Evolutionary conservation across 2,797 vertebrate species (phyloP).

Genomic region (Potorous gilbertii): DNA sequence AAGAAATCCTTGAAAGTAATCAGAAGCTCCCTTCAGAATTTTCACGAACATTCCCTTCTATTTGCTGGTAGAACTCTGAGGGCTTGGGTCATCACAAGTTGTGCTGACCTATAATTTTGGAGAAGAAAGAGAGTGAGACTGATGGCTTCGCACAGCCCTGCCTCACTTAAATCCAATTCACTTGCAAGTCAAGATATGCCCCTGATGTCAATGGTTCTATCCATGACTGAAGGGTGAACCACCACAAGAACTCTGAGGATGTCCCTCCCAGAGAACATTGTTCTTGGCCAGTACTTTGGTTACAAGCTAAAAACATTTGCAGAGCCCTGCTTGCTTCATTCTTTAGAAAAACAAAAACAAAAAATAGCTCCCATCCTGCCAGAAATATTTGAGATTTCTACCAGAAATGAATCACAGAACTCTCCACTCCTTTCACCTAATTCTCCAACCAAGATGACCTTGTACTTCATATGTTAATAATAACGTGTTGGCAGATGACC

Average conservation of each 20-base stretch:
- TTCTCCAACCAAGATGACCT: not conserved
- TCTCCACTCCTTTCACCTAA: not conserved
- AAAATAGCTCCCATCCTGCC: not conserved
- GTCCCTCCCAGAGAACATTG: not conserved
- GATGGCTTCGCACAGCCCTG: too few relatives aligned
- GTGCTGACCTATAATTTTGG: too few relatives aligned
- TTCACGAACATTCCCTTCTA: not conserved
- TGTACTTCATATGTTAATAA: not conserved
- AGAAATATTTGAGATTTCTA: not conserved
- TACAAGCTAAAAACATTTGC: not conserved
- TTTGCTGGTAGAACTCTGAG: not conserved
- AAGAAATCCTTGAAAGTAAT: not conserved
- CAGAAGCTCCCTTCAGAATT: not conserved
- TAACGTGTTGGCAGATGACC: not conserved
- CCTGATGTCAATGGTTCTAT: too few relatives aligned
- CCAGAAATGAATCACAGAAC: not conserved
- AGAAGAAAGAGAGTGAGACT: too few relatives aligned
- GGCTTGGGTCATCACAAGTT: too few relatives aligned
- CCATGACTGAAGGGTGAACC: too few relatives aligned
- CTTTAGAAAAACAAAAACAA: not conserved
- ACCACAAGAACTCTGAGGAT: not conserved
- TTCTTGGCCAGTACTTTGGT: not conserved
- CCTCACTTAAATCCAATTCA: too few relatives aligned
- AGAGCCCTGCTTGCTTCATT: not conserved
- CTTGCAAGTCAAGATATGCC: too few relatives aligned